Evolutionary conservation across 1,140 invertebrate species (phyloP).

Genomic region (Cotesia chilonis): DNA sequence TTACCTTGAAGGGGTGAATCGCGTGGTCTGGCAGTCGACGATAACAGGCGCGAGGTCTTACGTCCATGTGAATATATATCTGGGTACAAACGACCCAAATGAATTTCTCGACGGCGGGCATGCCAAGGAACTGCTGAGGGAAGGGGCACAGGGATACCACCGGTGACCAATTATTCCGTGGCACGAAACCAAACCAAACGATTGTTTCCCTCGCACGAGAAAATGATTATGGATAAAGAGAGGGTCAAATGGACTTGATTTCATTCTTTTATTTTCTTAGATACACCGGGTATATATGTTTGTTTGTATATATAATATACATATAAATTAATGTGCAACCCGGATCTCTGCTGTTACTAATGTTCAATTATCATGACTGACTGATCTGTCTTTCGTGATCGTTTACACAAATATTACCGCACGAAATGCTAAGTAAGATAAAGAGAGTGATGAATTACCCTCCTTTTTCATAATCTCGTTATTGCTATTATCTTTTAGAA

Average conservation of each 20-base stretch:
- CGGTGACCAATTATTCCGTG: conserved; percentile 45
- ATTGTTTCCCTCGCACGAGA: conserved; percentile 12
- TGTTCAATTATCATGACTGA: conserved; percentile 27
- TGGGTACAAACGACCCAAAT: conserved; percentile 15
- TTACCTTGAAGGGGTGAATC: conserved; percentile 43
- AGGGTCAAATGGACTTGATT: conserved; percentile 8
- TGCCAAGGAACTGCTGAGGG: neutral
- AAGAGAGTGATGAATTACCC: conserved; percentile 11
- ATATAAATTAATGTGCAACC: conserved; percentile 3
- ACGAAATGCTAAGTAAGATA: conserved; percentile 10
- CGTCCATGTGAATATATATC: conserved; percentile 40
- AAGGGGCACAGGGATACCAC: conserved; percentile 1
- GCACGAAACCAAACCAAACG: conserved; percentile 40
- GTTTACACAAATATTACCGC: conserved; percentile 28
- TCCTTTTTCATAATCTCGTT: neutral
- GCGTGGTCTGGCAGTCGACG: conserved; percentile 46
- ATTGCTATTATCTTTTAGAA: neutral
- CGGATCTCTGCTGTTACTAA: conserved; percentile 28
- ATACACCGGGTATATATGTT: neutral
- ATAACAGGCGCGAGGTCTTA: conserved; percentile 48
- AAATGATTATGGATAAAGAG: conserved; percentile 7
- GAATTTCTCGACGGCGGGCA: conserved; percentile 35
- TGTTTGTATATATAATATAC: conserved; percentile 11
- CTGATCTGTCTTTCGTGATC: conserved; percentile 35
- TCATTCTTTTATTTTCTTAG: neutral